Percentiles rank a stretch among this genome's conserved stretches.
These are phyloP conservation scores for Lasiurus borealis DNA, from an alignment of 2,113 vertebrate genomes.

Conservation along the genomic window DNA sequence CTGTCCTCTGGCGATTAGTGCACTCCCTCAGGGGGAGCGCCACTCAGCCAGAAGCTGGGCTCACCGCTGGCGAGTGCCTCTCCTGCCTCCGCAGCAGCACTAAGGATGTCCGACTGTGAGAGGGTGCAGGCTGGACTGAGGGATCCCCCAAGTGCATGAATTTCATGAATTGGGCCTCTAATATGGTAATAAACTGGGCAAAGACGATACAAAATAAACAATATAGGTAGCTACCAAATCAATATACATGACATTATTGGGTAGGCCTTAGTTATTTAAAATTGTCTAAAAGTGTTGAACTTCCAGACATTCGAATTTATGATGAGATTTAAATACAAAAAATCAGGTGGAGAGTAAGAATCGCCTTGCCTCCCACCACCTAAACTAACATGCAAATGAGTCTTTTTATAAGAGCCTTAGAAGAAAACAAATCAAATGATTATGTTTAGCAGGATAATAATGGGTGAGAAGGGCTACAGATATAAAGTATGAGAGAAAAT, in stretches of 20 bases:
- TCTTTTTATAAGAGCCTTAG: not conserved
- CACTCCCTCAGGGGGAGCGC: too few relatives aligned
- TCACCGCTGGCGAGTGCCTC: too few relatives aligned
- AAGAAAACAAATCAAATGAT: slow-evolving; percentile 37
- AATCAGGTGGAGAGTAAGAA: not conserved
- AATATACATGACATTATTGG: not conserved
- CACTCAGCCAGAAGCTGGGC: too few relatives aligned
- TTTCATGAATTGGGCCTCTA: too few relatives aligned
- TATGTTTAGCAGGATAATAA: not conserved
- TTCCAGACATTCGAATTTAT: not conserved
- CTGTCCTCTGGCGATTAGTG: too few relatives aligned
- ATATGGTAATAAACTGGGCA: not conserved
- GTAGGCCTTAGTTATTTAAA: not conserved
- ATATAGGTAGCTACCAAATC: not conserved
- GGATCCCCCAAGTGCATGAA: too few relatives aligned
- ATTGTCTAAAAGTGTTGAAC: not conserved
- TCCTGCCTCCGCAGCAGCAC: too few relatives aligned
- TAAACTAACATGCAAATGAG: not conserved
- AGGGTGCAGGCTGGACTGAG: too few relatives aligned
- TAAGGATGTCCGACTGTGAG: too few relatives aligned
- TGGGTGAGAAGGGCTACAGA: not conserved
- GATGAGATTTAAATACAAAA: not conserved
- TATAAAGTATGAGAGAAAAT: not conserved
- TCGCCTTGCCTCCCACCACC: not conserved
- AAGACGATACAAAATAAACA: slow-evolving; percentile 50